Evolutionary conservation across 2,888 invertebrate species (phyloP), one percentile per base, ranked within the genome.

Genomic region (Acanthococcus lagerstroemiae): DNA sequence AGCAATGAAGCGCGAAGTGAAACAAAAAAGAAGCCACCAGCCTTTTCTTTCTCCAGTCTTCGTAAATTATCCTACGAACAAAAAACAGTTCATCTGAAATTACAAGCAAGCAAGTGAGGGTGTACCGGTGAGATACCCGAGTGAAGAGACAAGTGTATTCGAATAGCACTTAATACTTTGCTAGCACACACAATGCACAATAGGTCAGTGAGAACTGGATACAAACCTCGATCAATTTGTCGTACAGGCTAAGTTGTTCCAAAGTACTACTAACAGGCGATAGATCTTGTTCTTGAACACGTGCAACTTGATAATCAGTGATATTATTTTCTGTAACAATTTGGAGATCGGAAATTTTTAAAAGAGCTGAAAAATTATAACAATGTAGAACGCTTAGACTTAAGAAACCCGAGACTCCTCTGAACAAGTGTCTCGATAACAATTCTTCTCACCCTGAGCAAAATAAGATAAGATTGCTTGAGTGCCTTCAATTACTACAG

Each of bases 401-500:
- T 2, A 37, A n/a, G n/a, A n/a, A n/a, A n/a, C n/a, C n/a, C n/a
- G n/a, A n/a, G n/a, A n/a, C n/a, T n/a, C n/a, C n/a, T n/a, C n/a
- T n/a, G n/a, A n/a, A n/a, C n/a, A n/a, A n/a, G n/a, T n/a, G n/a
- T n/a, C n/a, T n/a, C n/a, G n/a, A n/a, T n/a, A n/a, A n/a, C n/a
- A n/a, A n/a, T n/a, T n/a, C n/a, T n/a, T n/a, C 73, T 74, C 76
- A 79, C 82, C 81, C 70, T 77, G 73, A 72, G 80, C 79, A 69
- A 88, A 79, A 78, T 77, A 87, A 74, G 78, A 81, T 80, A 86
- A 81, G 70, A 89, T 84, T 68, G 80, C 80, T 73, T 79, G 79
- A 26, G 84, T 82, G 54, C 86, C 86, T 69, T 80, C 77, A 56
- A 73, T 72, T 44, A 81, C 76, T 68, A 88, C 77, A 68, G 83